These are phyloP conservation scores for Drosophila tropicalis DNA, from an alignment of 1,140 invertebrate species.

Conservation along the genomic window DNA sequence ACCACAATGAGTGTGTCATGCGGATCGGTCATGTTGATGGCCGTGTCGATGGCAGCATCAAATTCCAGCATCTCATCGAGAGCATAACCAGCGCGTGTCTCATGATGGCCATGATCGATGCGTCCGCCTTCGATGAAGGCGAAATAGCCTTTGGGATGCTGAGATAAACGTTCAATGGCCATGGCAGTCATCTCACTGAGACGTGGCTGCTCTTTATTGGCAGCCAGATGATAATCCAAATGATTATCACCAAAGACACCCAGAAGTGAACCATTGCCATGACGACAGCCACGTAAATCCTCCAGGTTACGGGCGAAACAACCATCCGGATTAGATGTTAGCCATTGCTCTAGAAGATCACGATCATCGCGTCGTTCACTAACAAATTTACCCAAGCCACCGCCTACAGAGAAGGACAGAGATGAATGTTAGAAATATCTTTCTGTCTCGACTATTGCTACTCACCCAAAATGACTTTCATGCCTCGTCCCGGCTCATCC, in stretches of 20 bases:
- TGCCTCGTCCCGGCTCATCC: slow-evolving; percentile 84
- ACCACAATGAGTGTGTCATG: slow-evolving; percentile 88
- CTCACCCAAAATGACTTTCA: slow-evolving; percentile 85
- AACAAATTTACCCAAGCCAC: slow-evolving; percentile 87
- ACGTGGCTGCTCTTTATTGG: slow-evolving; percentile 87
- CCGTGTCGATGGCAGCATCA: slow-evolving; percentile 87
- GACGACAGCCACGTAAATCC: slow-evolving; percentile 78
- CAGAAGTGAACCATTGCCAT: slow-evolving; percentile 71
- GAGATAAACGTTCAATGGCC: slow-evolving; percentile 87
- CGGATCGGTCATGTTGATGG: slow-evolving; percentile 84
- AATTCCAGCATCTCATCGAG: slow-evolving; percentile 88
- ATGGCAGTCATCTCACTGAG: slow-evolving; percentile 89
- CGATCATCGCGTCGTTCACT: slow-evolving; percentile 83
- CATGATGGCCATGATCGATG: slow-evolving; percentile 90
- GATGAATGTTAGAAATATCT: neutral
- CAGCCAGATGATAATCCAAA: slow-evolving; percentile 84
- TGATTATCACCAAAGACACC: slow-evolving; percentile 84
- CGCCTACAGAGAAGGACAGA: slow-evolving; percentile 83
- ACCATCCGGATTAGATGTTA: slow-evolving; percentile 49
- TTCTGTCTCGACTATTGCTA: too few relatives aligned
- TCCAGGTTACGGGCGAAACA: slow-evolving; percentile 87
- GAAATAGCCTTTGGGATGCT: slow-evolving; percentile 86
- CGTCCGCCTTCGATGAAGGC: slow-evolving; percentile 87
- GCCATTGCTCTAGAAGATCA: slow-evolving; percentile 84
- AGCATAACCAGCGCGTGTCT: slow-evolving; percentile 86